Evolutionary conservation across 2,113 vertebrate species (phyloP).

Genomic region (Microcebus jonahi): DNA sequence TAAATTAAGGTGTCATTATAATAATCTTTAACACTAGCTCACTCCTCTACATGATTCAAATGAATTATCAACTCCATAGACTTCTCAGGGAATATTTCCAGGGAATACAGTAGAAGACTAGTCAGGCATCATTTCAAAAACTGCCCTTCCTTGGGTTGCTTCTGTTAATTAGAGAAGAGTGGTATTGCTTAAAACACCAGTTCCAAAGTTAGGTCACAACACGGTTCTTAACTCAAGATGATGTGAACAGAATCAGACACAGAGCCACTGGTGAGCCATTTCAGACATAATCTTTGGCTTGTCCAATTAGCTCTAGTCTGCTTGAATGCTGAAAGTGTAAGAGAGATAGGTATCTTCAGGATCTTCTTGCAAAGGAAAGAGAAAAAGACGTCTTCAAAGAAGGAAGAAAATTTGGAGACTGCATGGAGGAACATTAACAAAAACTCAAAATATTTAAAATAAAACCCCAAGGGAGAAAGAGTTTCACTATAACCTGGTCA

Average conservation of each 20-base stretch:
- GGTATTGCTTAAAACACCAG: not conserved
- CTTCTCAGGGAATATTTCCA: not conserved
- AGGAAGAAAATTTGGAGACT: not conserved
- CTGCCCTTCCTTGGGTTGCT: not conserved
- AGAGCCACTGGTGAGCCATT: not conserved
- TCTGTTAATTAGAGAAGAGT: constrained; percentile 45
- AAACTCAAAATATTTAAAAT: constrained; percentile 4
- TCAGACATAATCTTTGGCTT: not conserved
- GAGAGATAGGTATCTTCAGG: not conserved
- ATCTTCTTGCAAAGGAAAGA: not conserved
- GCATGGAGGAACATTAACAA: not conserved
- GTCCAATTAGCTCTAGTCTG: not conserved
- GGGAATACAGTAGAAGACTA: not conserved
- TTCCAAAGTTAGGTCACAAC: constrained; percentile 13
- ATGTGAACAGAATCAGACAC: not conserved
- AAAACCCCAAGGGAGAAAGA: not conserved
- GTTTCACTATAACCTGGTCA: not conserved
- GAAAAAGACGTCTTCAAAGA: not conserved
- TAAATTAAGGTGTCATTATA: not conserved
- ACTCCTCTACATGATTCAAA: not conserved
- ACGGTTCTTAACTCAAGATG: not conserved
- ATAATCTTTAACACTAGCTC: not conserved
- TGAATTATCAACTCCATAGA: not conserved
- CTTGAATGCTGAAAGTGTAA: not conserved
- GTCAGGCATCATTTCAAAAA: not conserved